Evolutionary conservation across 53 echinoderm and acorn worm species (phyloP).

Genomic region (Glandiceps talaboti): DNA sequence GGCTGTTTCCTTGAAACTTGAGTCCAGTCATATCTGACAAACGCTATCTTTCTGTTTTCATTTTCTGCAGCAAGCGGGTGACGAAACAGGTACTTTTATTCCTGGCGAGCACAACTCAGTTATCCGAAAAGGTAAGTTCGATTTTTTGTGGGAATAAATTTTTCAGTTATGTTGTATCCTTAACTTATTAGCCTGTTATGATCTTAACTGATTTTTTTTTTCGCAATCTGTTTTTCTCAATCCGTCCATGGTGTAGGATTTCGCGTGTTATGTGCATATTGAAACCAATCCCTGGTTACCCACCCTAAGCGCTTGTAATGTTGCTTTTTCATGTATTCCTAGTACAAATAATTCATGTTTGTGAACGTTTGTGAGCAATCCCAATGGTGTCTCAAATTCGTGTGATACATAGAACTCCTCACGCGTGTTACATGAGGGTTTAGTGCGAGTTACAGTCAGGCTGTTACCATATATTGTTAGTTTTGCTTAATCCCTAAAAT

Average conservation of each 20-base stretch:
- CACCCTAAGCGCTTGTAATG: not conserved
- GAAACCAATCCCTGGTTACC: too few species aligned
- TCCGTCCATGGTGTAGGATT: too few species aligned
- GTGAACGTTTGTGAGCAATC: not conserved
- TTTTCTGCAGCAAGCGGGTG: slow-evolving; percentile 60
- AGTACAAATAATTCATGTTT: not conserved
- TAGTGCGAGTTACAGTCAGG: not conserved
- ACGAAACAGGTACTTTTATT: slow-evolving; percentile 76
- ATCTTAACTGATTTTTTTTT: too few species aligned
- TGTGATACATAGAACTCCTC: not conserved
- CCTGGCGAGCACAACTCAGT: slow-evolving; percentile 96
- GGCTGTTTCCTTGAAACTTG: slow-evolving; percentile 16
- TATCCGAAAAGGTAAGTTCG: slow-evolving; percentile 86
- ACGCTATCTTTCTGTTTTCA: slow-evolving; percentile 9
- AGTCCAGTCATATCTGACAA: not conserved
- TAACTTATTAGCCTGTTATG: too few species aligned
- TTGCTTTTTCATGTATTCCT: not conserved
- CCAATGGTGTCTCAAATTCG: not conserved
- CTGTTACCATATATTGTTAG: not conserved
- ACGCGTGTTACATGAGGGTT: not conserved
- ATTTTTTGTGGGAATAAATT: too few species aligned
- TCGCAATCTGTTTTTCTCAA: too few species aligned
- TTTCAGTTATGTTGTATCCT: too few species aligned
- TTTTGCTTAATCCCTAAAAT: not conserved
- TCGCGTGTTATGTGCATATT: too few species aligned